Percentiles rank a stretch among this genome's conserved stretches.
These are phyloP conservation scores for Caerostris extrusa DNA, from an alignment of 1,140 invertebrate genomes.

Conservation along the genomic window DNA sequence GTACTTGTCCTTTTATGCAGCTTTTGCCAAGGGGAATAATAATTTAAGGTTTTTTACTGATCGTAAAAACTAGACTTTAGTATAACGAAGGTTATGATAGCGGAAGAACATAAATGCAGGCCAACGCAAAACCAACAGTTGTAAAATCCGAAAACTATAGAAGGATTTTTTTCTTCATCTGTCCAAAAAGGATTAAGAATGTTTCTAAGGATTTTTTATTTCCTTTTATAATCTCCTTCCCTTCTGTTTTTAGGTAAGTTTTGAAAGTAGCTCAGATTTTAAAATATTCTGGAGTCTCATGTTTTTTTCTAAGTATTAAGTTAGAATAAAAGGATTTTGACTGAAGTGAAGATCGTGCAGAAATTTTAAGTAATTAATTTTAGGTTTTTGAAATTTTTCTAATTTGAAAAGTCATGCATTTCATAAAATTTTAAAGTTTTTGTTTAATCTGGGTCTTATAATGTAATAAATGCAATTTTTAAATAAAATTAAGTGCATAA, in stretches of 20 bases:
- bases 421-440: no score
- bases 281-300: background rate
- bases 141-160: conserved; percentile 43
- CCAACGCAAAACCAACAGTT: conserved; percentile 44
- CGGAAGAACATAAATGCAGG: background rate
- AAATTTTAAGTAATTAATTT: no score
- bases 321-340: background rate
- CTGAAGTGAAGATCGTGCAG: no score
- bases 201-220: background rate
- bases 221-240: background rate
- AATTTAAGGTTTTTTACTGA: conserved; percentile 51
- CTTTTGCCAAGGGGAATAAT: conserved; percentile 37
- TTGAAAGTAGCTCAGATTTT: conserved; percentile 4
- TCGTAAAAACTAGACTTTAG: conserved; percentile 37
- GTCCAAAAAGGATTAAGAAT: conserved; percentile 8
- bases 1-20: conserved; percentile 36
- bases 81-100: conserved; percentile 43
- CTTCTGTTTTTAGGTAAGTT: background rate
- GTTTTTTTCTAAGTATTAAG: background rate
- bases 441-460: no score
- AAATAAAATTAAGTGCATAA: no score
- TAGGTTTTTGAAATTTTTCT: no score
- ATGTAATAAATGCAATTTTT: no score
- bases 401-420: no score
- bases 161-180: conserved; percentile 10